These are phyloP conservation scores for Drosophila subobscura DNA, from an alignment of 1,140 invertebrate genomes.

Conservation along the genomic window DNA sequence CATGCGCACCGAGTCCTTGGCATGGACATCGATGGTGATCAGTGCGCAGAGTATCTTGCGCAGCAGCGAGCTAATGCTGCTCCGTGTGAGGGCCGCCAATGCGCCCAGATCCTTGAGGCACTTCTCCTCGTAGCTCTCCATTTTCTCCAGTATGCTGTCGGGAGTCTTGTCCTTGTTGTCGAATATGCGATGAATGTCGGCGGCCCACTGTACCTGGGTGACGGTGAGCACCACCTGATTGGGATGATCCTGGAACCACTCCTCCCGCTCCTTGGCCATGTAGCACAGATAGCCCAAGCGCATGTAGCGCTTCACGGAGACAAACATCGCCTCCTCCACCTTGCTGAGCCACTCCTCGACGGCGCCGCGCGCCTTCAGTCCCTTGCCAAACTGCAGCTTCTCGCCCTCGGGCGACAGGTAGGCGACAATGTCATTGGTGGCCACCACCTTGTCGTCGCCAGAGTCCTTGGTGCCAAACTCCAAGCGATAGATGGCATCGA, in stretches of 20 bases:
- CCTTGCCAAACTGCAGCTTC: conserved; percentile 90
- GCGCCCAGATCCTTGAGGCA: conserved; percentile 90
- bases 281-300: conserved; percentile 85
- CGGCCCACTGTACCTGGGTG: conserved; percentile 94
- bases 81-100: conserved; percentile 90
- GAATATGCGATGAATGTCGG: conserved; percentile 89
- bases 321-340: conserved; percentile 94
- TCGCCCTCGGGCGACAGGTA: conserved; percentile 95
- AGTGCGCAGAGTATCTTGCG: conserved; percentile 91
- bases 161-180: conserved; percentile 83
- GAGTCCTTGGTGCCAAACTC: conserved; percentile 88
- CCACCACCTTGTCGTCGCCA: conserved; percentile 76
- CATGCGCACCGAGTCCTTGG: conserved; percentile 90
- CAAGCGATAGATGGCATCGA: conserved; percentile 92
- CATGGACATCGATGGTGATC: conserved; percentile 94
- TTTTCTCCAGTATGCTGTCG: conserved; percentile 84
- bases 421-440: conserved; percentile 92
- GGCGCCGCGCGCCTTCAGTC: conserved; percentile 92
- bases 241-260: conserved; percentile 84
- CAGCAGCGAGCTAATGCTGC: conserved; percentile 88
- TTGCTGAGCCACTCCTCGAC: conserved; percentile 95
- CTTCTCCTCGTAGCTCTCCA: conserved; percentile 89
- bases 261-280: conserved; percentile 73
- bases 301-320: conserved; percentile 89
- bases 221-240: conserved; percentile 89